Evolutionary conservation across 2,888 invertebrate genomes (phyloP).

Genomic region (Venusia cambrica): DNA sequence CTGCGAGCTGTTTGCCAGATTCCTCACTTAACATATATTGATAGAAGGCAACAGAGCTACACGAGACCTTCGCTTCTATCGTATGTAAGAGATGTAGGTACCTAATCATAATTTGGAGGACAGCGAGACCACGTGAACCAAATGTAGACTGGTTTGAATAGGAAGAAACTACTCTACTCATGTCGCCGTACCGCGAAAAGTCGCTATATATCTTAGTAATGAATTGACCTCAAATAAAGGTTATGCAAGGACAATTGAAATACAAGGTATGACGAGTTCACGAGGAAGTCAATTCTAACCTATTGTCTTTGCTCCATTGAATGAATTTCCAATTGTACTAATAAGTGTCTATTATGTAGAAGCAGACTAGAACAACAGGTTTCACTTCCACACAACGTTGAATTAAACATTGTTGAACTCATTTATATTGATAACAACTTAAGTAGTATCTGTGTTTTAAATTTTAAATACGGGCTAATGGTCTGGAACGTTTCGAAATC

Average conservation of each 20-base stretch:
- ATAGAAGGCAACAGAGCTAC: slow-evolving; percentile 37
- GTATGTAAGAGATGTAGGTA: too few relatives aligned
- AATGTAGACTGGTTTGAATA: too few relatives aligned
- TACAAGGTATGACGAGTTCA: too few relatives aligned
- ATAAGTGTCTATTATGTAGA: slow-evolving; percentile 24
- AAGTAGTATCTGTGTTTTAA: slow-evolving; percentile 32
- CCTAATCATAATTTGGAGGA: slow-evolving; percentile 41
- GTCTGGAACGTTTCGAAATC: slow-evolving; percentile 24
- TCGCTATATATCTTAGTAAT: too few relatives aligned
- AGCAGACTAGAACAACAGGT: slow-evolving; percentile 31
- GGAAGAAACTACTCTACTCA: too few relatives aligned
- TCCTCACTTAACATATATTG: slow-evolving; percentile 53
- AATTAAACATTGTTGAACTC: slow-evolving; percentile 38
- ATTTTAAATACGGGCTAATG: slow-evolving; percentile 34
- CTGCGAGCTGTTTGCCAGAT: slow-evolving; percentile 41
- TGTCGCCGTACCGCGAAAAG: too few relatives aligned
- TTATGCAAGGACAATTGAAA: slow-evolving; percentile 33
- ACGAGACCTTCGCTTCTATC: slow-evolving; percentile 51
- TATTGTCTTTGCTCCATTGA: slow-evolving; percentile 33
- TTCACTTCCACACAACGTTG: slow-evolving; percentile 34
- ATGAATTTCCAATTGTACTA: slow-evolving; percentile 18
- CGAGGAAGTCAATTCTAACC: slow-evolving; percentile 29
- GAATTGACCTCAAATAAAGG: too few relatives aligned
- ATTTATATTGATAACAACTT: slow-evolving; percentile 32
- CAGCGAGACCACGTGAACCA: slow-evolving; percentile 28